Evolutionary conservation across 2,888 invertebrate species (phyloP), one percentile per base, ranked within the genome.

Genomic region (Hylaea fasciaria): DNA sequence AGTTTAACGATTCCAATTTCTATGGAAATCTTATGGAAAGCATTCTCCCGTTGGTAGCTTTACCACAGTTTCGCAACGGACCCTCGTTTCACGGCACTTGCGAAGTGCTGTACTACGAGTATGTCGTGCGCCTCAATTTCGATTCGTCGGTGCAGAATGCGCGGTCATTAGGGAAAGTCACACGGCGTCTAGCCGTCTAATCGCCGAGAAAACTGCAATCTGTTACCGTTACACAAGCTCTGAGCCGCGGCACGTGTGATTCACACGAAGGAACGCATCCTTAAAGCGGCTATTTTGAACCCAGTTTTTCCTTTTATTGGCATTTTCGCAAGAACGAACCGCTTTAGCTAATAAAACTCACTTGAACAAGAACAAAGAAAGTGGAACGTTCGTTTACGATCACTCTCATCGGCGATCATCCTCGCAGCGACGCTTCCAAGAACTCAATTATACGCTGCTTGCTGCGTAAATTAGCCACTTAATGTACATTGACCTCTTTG

Each of bases 281-380:
- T 44, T 44, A 45, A 43, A 39, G 49, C 29, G 17, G 39, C 40
- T 49, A 39, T 49, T 52, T 47, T 16, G 17, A 41, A 48, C 2
- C 39, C 17, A 17, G 28, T 7, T 12, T 13, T 16, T 29, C 37
- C 16, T 32, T 53, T 49, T 46, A 54, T 16, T 52, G 29, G 22
- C 17, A 17, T 39, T 28, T 48, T 48, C 58, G 16, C 47, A 12
- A 52, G 48, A 44, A 29, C 57, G 32, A 57, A 57, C 52, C 49
- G 48, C 29, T 29, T 46, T 56, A 57, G 61, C 56, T 64, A 57
- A 46, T 57, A 53, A 64, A 60, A 32, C 14, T 52, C 52, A 40
- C 43, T 56, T 46, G 7, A 54, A 35, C 54, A 45, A 59, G 65
- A 68, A 65, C 64, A 64, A 68, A 64, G 62, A 62, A 62, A 44